Evolutionary conservation across 2,797 vertebrate genomes (phyloP), one percentile per base, ranked within the genome.

Genomic region (Poeciliopsis turneri): DNA sequence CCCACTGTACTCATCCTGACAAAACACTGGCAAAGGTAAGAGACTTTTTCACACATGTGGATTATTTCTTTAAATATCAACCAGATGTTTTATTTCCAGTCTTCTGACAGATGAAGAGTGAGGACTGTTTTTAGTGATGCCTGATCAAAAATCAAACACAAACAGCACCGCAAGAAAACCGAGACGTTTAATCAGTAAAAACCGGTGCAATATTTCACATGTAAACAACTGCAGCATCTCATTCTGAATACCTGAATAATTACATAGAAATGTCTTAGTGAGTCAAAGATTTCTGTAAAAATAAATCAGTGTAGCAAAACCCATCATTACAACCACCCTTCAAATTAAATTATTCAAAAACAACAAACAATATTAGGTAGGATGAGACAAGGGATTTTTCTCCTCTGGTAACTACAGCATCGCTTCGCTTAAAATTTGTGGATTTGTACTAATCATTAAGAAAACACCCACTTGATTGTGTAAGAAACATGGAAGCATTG

Each of bases 171-270:
- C 64, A 77, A 84, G 61, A 86, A 61, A 75, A 59, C n/a, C 70
- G 76, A 84, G 71, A 36, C 55, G 79, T 92, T 92, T 92, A 94
- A 92, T 95, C 90, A 89, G 88, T 94, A 94, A 90, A 95, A 95
- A 93, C 78, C 20, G 87, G 90, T 92, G 90, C 91, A 94, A 92
- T 85, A 93, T 92, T 88, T 92, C 80, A 92, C 88, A 90, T 93
- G 93, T 93, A 94, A 95, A 95, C 94, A 94, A 85, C 80, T 93
- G 92, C 93, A 94, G 92, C 93, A 94, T 92, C 47, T 87, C 85
- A 85, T 85, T 88, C 55, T 77, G 78, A 88, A 92, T 92, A 94
- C 92, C 93, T 95, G 93, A 95, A 95, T 84, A 88, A 51, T 92
- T 90, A 89, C 88, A 82, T 83, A 90, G 80, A 93, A 94, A 94